A percentile compares a stretch with the other conserved stretches of the same genome.
Conservation (phyloP, 2,113 vertebrate species). For the Penelope pileata region DNA sequence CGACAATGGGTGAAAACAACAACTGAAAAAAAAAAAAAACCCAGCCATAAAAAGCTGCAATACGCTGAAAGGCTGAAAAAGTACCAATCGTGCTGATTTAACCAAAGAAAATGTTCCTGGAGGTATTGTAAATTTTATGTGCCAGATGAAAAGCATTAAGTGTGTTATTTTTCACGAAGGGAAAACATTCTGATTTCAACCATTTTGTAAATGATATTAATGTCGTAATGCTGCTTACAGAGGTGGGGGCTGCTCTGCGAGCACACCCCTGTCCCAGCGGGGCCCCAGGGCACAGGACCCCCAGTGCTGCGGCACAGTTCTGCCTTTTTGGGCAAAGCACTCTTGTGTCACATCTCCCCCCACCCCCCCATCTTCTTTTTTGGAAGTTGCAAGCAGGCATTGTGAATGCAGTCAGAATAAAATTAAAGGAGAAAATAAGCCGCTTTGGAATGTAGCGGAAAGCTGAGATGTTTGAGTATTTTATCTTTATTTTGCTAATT, state of each 20-base stretch:
- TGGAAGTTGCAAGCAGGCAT: neutral
- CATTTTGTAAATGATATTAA: constrained; percentile 79
- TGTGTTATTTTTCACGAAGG: constrained; percentile 73
- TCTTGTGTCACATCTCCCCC: rapidly evolving
- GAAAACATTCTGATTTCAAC: constrained; percentile 74
- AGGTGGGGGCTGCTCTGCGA: neutral
- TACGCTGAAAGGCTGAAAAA: constrained; percentile 74
- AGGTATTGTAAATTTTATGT: constrained; percentile 83
- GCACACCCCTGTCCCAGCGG: neutral
- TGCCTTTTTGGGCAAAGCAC: neutral
- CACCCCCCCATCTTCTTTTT: neutral
- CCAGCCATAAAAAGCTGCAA: constrained; percentile 68
- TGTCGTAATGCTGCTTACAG: constrained; percentile 54
- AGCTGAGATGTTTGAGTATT: constrained; percentile 50
- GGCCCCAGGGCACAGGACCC: neutral
- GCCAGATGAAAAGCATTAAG: constrained; percentile 82
- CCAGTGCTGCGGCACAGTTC: neutral
- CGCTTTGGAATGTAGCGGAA: constrained; percentile 43
- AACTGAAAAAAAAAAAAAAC: constrained; percentile 52
- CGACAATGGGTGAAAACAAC: constrained; percentile 79
- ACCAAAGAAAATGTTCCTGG: constrained; percentile 78
- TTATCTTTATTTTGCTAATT: constrained; percentile 69
- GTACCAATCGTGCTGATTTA: constrained; percentile 75
- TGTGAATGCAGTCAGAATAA: constrained; percentile 26
- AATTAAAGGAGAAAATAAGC: constrained; percentile 45